Percentiles rank a stretch among this genome's conserved stretches.
These are phyloP conservation scores for Lophura swinhoii DNA, from an alignment of 2,797 vertebrate species.

Conservation along the genomic window DNA sequence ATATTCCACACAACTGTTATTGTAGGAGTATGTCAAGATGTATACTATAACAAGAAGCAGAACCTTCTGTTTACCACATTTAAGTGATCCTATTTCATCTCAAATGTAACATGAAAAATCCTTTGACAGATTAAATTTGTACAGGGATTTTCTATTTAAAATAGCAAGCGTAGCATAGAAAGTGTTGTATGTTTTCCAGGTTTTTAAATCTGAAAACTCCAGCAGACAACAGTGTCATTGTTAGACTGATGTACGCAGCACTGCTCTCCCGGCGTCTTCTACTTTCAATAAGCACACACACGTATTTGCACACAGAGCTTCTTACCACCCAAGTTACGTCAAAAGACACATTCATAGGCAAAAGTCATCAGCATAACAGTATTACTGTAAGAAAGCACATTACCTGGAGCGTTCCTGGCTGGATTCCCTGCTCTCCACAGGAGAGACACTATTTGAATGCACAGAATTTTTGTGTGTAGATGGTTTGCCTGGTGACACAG, in stretches of 20 bases:
- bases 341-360: not conserved
- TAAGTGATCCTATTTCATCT: not conserved
- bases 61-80: no score
- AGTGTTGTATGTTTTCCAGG: not conserved
- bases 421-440: conserved; percentile 90
- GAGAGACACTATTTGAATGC: conserved; percentile 86
- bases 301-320: not conserved
- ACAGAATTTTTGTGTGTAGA: conserved; percentile 76
- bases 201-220: not conserved
- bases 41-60: not conserved
- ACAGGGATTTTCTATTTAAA: not conserved
- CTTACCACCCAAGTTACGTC: not conserved
- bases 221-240: not conserved
- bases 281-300: not conserved
- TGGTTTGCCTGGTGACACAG: conserved; percentile 84
- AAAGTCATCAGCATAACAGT: not conserved
- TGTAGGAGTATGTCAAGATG: not conserved
- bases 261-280: not conserved
- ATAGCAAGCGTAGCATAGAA: not conserved
- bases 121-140: not conserved
- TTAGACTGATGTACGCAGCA: not conserved
- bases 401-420: conserved; percentile 92
- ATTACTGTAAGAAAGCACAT: rapidly evolving
- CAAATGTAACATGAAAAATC: not conserved
- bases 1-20: not conserved